Conservation (phyloP, 2,888 invertebrate species). For the Alentia gelatinosa region DNA sequence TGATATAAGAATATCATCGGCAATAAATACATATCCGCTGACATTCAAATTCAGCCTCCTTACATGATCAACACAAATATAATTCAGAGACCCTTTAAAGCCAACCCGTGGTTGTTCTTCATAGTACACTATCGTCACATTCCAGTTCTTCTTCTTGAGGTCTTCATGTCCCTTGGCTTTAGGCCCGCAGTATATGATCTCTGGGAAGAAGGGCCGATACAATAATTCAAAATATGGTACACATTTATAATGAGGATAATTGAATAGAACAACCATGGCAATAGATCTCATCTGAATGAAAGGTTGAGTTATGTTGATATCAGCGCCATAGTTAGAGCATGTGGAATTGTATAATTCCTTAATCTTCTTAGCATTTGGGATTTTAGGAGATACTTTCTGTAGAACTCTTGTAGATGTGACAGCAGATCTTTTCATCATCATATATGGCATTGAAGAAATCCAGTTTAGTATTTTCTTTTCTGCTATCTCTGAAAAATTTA, state of each 20-base stretch:
- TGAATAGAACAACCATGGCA: neutral
- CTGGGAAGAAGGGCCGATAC: neutral
- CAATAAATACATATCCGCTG: neutral
- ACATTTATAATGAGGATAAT: neutral
- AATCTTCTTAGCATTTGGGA: no score
- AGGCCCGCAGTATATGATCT: neutral
- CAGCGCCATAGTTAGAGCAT: no score
- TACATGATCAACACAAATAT: neutral
- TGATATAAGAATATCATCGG: neutral
- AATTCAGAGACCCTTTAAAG: neutral
- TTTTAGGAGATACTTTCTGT: no score
- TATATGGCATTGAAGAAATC: no score
- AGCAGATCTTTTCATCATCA: no score
- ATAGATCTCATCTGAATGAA: neutral
- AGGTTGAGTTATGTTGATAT: no score
- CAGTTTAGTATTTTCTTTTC: no score
- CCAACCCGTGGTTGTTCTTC: neutral
- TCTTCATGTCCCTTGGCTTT: neutral
- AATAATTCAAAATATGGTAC: neutral
- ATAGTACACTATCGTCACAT: neutral
- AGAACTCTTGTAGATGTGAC: no score
- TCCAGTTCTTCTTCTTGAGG: neutral
- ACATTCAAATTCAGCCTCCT: neutral
- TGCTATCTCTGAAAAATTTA: no score
- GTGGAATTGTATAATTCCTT: no score